Evolutionary conservation across 2,113 vertebrate species (phyloP), one percentile per base, ranked within the genome.

Genomic region (Catharus minimus): DNA sequence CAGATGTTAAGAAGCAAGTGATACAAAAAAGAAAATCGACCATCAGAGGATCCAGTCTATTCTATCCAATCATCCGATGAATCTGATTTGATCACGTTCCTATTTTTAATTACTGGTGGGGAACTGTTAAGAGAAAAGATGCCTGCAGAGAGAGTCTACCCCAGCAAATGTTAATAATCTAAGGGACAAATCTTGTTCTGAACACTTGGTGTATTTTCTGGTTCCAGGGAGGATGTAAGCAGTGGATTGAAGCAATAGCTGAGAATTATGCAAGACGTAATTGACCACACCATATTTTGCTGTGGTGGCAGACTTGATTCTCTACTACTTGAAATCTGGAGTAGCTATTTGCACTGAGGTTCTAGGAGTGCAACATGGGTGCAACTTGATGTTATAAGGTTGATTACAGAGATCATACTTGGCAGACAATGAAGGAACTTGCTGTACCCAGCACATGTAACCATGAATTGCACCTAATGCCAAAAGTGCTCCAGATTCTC

Each of bases 261-360:
- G 52, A 6, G 4, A 78, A 60, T 82, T 64, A 32, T 13, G 58
- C 56, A 95, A 92, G 56, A 73, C n/a, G 62, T 61, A 88, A 92
- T 39, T 39, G 46, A 62, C 61, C 46, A 58, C 64, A 72, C 49
- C 24, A 0, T 36, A 33, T 75, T 89, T 64, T 87, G 87, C 69
- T 72, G 15, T 39, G 71, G 66, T 14, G 68, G 67, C 67, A 91
- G 75, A 65, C 84, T 68, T 58, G 26, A 36, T 88, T 68, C 72
- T 66, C 67, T 68, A 6, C 77, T 33, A 28, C 66, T 43, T 39
- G 43, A 53, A 50, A 87, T 22, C 16, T 0, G 0, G 22, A 53
- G 23, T 6, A 78, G 46, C 66, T 49, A 30, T 41, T 36, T 53
- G 33, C 77, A 53, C 33, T 44, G 13, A 9, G 28, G 58, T 53